Percentiles rank a stretch among this genome's conserved stretches.
Conservation (phyloP, 2,797 vertebrate species). For the Margarornis squamiger region DNA sequence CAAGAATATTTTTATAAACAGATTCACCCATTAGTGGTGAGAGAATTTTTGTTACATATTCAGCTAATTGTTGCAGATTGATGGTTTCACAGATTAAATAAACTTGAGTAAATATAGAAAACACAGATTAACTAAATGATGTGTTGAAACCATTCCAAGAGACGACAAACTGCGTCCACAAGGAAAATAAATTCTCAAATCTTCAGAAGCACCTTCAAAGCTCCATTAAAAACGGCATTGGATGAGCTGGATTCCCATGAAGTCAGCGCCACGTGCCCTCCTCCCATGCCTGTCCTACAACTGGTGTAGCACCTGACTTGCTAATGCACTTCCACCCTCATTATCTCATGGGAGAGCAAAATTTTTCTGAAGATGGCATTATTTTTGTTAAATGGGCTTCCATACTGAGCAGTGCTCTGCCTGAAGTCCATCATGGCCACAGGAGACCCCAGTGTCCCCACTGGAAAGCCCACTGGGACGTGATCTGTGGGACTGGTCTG, state of each 20-base stretch:
- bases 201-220: neutral
- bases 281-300: neutral
- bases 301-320: neutral
- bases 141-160: neutral
- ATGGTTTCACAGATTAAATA: neutral
- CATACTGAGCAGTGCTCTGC: neutral
- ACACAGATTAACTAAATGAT: neutral
- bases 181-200: neutral
- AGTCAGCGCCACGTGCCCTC: rapidly evolving
- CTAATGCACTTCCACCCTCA: neutral
- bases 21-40: neutral
- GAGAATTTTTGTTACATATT: neutral
- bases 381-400: neutral
- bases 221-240: rapidly evolving
- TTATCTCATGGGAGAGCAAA: neutral
- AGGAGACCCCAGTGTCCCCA: rapidly evolving
- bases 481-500: neutral
- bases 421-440: neutral
- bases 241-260: neutral
- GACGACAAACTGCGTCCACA: rapidly evolving
- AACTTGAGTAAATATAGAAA: neutral
- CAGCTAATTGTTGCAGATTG: neutral
- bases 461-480: neutral
- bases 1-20: neutral
- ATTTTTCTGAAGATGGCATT: neutral